Evolutionary conservation across 2,797 vertebrate genomes (phyloP).

Genomic region (Sebastes cheni): DNA sequence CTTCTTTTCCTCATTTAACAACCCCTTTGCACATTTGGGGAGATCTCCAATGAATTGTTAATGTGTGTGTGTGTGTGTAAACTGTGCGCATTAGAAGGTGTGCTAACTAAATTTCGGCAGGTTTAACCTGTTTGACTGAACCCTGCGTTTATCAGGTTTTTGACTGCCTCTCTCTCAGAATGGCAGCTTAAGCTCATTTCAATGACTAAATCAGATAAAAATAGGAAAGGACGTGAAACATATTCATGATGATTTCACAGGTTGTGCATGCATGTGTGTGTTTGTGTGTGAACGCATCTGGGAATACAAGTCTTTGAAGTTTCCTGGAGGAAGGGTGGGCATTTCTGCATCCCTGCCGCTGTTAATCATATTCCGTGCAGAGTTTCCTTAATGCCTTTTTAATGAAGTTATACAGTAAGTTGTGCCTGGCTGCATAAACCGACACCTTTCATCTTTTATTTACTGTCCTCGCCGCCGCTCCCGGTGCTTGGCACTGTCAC

Average conservation of each 20-base stretch:
- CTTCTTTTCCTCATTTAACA: background rate
- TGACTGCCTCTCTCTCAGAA: background rate
- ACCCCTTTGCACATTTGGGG: background rate
- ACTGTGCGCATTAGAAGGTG: background rate
- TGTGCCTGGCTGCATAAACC: background rate
- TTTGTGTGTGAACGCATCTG: background rate
- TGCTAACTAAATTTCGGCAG: conserved; percentile 2
- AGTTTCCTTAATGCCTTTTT: conserved; percentile 26
- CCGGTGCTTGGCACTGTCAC: background rate
- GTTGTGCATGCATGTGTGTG: background rate
- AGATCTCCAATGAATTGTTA: background rate
- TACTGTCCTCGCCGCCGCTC: background rate
- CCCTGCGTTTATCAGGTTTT: background rate
- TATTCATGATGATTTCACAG: background rate
- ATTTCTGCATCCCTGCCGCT: background rate
- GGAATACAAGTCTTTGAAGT: conserved; percentile 35
- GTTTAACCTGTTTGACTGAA: conserved; percentile 29
- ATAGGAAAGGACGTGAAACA: background rate
- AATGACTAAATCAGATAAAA: background rate
- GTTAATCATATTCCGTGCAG: conserved; percentile 16
- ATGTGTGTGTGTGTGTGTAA: background rate
- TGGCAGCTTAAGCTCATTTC: background rate
- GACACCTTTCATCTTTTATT: conserved; percentile 31
- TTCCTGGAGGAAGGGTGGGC: conserved; percentile 14
- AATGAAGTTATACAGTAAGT: conserved; percentile 14